Percentiles rank a stretch among this genome's conserved stretches.
These are phyloP conservation scores for Aphodius granarius DNA, from an alignment of 2,888 invertebrate genomes.

Conservation along the genomic window DNA sequence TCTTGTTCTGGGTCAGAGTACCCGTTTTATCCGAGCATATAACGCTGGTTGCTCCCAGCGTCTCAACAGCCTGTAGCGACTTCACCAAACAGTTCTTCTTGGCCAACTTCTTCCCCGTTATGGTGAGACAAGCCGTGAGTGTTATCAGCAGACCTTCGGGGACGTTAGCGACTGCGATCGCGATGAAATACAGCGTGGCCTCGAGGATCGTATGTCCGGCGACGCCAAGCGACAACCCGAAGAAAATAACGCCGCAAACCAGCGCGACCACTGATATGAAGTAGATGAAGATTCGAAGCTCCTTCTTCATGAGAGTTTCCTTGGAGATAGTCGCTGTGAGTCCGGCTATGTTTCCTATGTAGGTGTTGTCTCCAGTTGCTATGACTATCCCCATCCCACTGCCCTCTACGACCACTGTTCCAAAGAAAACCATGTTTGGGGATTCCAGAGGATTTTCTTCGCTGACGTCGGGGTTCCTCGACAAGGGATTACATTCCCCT, in stretches of 20 bases:
- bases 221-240: constrained; percentile 62
- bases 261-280: constrained; percentile 60
- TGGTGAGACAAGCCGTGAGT: constrained; percentile 71
- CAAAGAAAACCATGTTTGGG: constrained; percentile 78
- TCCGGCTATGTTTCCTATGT: constrained; percentile 72
- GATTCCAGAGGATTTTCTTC: constrained; percentile 74
- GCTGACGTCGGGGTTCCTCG: constrained; percentile 64
- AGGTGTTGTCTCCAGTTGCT: constrained; percentile 65
- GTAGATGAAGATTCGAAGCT: constrained; percentile 66
- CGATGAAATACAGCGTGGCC: constrained; percentile 61
- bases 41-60: constrained; percentile 72
- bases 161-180: constrained; percentile 62
- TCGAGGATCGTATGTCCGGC: constrained; percentile 62
- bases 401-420: constrained; percentile 79
- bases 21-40: constrained; percentile 66
- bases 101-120: constrained; percentile 76
- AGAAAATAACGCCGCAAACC: constrained; percentile 61
- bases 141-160: constrained; percentile 75
- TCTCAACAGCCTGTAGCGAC: constrained; percentile 75
- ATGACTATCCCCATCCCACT: constrained; percentile 63
- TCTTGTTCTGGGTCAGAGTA: constrained; percentile 69
- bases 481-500: constrained; percentile 75
- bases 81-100: constrained; percentile 73
- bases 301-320: constrained; percentile 76
- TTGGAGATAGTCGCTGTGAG: constrained; percentile 67